Base-by-base conservation (phyloP, 2,888 invertebrate genomes). In the Drosophila demipolita region DNA sequence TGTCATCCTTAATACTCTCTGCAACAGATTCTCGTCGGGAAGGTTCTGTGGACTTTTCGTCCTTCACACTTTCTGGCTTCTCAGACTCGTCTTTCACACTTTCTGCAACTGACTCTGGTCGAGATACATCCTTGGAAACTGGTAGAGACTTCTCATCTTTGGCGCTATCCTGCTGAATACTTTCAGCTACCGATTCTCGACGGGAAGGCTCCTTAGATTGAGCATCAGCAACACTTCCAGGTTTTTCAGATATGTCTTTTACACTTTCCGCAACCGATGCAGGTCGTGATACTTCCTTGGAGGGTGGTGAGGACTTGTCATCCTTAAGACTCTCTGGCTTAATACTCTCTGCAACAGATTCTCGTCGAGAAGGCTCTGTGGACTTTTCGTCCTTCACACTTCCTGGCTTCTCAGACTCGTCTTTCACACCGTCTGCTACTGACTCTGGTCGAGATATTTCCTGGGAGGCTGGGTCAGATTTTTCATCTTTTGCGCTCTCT, bases 331-430 rank as follows among this genome's bases (percentile, higher is more conserved):
- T 71, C 23, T 53, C 70, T 4, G 55, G 32, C 2, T 67, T 66
- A 0, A 35, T 2, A 33, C 73, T 80, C 20, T 75, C 68, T 5
- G 68, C 68, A 1, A 55, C 38, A 1, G 80, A 72, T 8, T 81
- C 75, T 1, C 91, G 92, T 40, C 92, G 91, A 0, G 93, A 90
- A 15, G 59, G 20, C 20, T 74, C 72, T n/a, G 58, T 35, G 23
- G 50, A 75, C 59, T 40, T 67, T 29, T 29, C 29, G 29, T 6
- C 29, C 1, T 29, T 29, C 6, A 29, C 29, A 29, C 29, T 29
- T 29, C 29, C 29, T 29, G 5, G 29, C 29, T 29, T 29, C 0
- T 29, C 29, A 29, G 29, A 6, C 12, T 49, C 68, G 20, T 59
- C 67, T 38, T 67, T 58, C 0, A 49, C 49, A 32, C 17, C 42